Conservation (phyloP, 2,113 vertebrate species). For the Melanerpes aurifrons region DNA sequence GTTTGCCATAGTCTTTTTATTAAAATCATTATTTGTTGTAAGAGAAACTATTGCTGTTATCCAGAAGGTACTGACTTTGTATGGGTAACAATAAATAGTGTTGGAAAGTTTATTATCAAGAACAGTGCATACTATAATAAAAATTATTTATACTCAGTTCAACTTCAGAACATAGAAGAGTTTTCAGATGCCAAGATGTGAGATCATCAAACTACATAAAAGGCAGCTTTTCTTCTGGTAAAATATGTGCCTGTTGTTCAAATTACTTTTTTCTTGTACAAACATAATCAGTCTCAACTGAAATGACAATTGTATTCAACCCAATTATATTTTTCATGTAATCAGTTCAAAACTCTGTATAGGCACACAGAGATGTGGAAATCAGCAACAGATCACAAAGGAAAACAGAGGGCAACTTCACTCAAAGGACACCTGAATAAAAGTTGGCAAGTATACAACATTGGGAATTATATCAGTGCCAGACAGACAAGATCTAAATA, state of each 20-base stretch:
- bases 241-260: constrained; percentile 39
- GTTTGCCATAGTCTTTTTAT: constrained; percentile 19
- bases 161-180: constrained; percentile 14
- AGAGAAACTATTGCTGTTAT: constrained; percentile 30
- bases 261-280: constrained; percentile 30
- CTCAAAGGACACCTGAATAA: background rate
- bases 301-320: constrained; percentile 49
- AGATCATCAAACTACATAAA: constrained; percentile 52
- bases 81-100: constrained; percentile 39
- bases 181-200: constrained; percentile 14
- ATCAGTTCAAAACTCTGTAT: constrained; percentile 41
- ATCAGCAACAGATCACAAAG: background rate
- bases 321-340: constrained; percentile 58
- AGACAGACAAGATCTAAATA: background rate
- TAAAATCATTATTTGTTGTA: constrained; percentile 45
- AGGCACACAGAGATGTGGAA: background rate
- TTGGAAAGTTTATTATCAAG: constrained; percentile 66
- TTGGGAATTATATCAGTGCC: background rate
- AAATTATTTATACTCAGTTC: constrained; percentile 33
- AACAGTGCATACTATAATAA: constrained; percentile 27
- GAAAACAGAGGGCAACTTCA: background rate
- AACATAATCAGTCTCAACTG: constrained; percentile 56
- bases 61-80: constrained; percentile 46
- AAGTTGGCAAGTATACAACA: background rate
- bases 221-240: constrained; percentile 19